phyloP scores from a whole-genome alignment of 1,140 invertebrate genomes.

The Drosophila kikkawai region DNA sequence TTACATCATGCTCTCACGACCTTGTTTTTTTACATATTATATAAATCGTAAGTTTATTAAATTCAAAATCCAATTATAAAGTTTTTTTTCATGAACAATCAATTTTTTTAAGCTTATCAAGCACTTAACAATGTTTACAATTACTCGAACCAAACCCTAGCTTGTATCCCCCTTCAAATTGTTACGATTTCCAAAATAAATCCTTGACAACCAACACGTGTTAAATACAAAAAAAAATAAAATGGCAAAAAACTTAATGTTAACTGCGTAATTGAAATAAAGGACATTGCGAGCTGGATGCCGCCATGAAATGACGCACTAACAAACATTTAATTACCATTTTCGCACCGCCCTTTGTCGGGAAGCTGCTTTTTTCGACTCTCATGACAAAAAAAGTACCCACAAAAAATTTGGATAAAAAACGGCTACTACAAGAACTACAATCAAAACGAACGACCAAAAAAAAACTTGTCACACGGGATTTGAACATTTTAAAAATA shows the following conservation, averaged over 20 bases:
- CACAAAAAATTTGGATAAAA: slow-evolving; percentile 39
- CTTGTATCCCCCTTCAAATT: not conserved
- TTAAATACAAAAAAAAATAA: slow-evolving; percentile 23
- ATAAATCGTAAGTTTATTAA: not conserved
- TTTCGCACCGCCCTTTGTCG: slow-evolving; percentile 49
- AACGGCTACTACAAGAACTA: slow-evolving; percentile 60
- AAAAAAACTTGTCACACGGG: slow-evolving; percentile 75
- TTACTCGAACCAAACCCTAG: slow-evolving; percentile 14
- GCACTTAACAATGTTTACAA: slow-evolving; percentile 41
- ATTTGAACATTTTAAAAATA: slow-evolving; percentile 61
- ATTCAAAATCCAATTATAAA: slow-evolving; percentile 15
- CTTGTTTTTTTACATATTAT: not conserved
- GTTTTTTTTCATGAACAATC: not conserved
- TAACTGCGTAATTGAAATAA: slow-evolving; percentile 67
- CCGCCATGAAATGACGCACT: slow-evolving; percentile 64
- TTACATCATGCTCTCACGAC: not conserved
- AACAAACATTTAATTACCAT: slow-evolving; percentile 76
- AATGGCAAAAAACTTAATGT: slow-evolving; percentile 23
- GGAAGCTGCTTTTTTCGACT: slow-evolving; percentile 1
- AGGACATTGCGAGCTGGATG: slow-evolving; percentile 19
- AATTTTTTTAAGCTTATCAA: slow-evolving; percentile 15
- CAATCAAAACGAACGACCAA: slow-evolving; percentile 22
- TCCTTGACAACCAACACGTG: slow-evolving; percentile 60
- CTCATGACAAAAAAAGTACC: slow-evolving; percentile 33
- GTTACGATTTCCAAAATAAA: slow-evolving; percentile 18